phyloP scores from a whole-genome alignment of 2,113 vertebrate genomes.

The Chunga burmeisteri region DNA sequence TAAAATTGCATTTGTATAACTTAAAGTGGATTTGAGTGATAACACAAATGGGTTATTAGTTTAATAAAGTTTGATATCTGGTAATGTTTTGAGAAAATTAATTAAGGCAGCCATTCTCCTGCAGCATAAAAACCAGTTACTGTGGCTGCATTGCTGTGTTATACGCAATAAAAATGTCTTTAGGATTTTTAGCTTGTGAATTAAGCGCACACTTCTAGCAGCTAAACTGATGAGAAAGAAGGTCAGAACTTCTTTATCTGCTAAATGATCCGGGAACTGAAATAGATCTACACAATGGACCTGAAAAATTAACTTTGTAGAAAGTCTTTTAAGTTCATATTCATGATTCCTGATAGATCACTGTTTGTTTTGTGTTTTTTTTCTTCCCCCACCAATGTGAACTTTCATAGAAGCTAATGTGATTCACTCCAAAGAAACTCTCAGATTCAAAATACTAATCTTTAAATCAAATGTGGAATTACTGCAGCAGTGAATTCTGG shows the following conservation, averaged over 20 bases:
- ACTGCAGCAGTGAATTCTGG: not conserved
- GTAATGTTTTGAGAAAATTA: conserved; percentile 23
- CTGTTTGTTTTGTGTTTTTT: not conserved
- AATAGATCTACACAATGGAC: not conserved
- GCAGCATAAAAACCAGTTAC: not conserved
- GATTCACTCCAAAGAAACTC: not conserved
- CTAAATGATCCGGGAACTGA: not conserved
- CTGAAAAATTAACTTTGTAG: conserved; percentile 1
- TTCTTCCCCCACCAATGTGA: not conserved
- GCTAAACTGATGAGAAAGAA: not conserved
- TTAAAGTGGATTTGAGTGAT: not conserved
- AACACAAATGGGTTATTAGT: not conserved
- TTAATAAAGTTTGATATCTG: conserved; percentile 6
- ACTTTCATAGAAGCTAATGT: not conserved
- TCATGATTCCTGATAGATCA: not conserved
- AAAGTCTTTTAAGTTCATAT: not conserved
- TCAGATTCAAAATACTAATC: not conserved
- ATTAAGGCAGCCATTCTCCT: not conserved
- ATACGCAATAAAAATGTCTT: not conserved
- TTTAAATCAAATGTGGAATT: not conserved
- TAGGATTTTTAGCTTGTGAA: not conserved
- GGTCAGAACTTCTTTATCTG: not conserved
- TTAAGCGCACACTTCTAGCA: not conserved
- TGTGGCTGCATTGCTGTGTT: not conserved
- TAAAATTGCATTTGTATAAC: not conserved